Base-by-base conservation (phyloP, 2,888 invertebrate species). In the Pseudanteris insignis region DNA sequence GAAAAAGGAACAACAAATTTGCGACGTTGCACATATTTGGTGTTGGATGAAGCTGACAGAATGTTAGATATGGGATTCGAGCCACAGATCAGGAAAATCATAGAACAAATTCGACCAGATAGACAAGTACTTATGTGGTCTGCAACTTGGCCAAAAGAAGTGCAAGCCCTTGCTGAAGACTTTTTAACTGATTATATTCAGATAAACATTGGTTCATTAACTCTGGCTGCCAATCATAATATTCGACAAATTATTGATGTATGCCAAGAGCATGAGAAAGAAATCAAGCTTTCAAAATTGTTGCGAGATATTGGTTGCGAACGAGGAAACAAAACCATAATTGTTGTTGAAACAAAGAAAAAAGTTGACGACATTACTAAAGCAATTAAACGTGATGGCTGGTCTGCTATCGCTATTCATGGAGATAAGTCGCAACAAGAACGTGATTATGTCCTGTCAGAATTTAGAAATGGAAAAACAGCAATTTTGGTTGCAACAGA, bases 51-150 rank as follows among this genome's bases (percentile, higher is more conserved):
- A 81, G 96, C n/a, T n/a, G n/a, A n/a, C n/a, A n/a, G n/a, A n/a
- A n/a, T n/a, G n/a, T n/a, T n/a, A n/a, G n/a, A n/a, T 96, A 97
- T 97, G 96, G 96, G 96, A 33, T 97, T 96, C 78, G 96, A 97
- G 77, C 96, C 96, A 2, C 96, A 96, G 78, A 96, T 96, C 70
- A 86, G 96, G 32, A 95, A 95, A 79, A 94, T 96, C 63, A 91
- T 96, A 69, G 92, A 94, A 79, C 95, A 96, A 78, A 93, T 96
- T 71, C 86, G 95, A 63, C 92, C 92, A 2, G 92, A 92, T 76
- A 85, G 92, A 33, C 92, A 92, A 81, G 93, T 96, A 3, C 84
- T 98, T 30, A 99, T 99, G 98, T 99, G 97, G 95, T 96, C 96
- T 62, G 99, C 99, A 5, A 99, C 99, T 1, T 99, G 98, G 99